A percentile compares a stretch with the other conserved stretches of the same genome.
phyloP scores from a whole-genome alignment of 2,888 invertebrate genomes.

The Lochmaea crataegi region DNA sequence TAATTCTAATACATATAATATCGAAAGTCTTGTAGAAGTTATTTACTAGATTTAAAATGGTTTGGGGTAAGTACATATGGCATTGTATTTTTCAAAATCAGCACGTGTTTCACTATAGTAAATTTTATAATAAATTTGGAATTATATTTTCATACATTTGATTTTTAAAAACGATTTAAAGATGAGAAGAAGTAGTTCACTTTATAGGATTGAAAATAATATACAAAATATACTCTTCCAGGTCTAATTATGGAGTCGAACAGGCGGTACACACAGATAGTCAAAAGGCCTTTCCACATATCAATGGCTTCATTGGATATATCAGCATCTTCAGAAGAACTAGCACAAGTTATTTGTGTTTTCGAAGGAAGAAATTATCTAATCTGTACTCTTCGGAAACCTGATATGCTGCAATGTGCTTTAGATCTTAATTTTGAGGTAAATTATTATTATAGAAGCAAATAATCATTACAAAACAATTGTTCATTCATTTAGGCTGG shows the following conservation, averaged over 20 bases:
- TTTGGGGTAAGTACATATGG: slow-evolving; percentile 62
- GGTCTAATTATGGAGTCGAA: slow-evolving; percentile 87
- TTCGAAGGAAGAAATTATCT: slow-evolving; percentile 81
- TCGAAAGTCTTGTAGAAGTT: not conserved
- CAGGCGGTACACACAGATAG: slow-evolving; percentile 84
- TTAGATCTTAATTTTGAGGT: slow-evolving; percentile 82
- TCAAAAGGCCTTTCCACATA: slow-evolving; percentile 86
- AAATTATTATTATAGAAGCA: slow-evolving; percentile 8
- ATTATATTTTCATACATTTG: not conserved
- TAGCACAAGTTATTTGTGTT: slow-evolving; percentile 81
- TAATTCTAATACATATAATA: not conserved
- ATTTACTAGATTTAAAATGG: slow-evolving; percentile 56
- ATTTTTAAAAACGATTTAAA: slow-evolving; percentile 1
- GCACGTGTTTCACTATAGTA: slow-evolving; percentile 26
- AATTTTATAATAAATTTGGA: too few relatives aligned
- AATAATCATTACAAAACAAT: not conserved
- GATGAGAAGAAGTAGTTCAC: not conserved
- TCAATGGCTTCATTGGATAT: slow-evolving; percentile 89
- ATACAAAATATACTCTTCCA: slow-evolving; percentile 57
- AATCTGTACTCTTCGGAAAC: slow-evolving; percentile 79
- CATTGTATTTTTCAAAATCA: slow-evolving; percentile 5
- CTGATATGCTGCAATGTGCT: slow-evolving; percentile 74
- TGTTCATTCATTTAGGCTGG: slow-evolving; percentile 53
- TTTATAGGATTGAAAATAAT: slow-evolving; percentile 5
- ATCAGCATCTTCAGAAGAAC: slow-evolving; percentile 69